Base-by-base conservation (phyloP, 2,113 vertebrate species). In the Protomyctophum bolini region DNA sequence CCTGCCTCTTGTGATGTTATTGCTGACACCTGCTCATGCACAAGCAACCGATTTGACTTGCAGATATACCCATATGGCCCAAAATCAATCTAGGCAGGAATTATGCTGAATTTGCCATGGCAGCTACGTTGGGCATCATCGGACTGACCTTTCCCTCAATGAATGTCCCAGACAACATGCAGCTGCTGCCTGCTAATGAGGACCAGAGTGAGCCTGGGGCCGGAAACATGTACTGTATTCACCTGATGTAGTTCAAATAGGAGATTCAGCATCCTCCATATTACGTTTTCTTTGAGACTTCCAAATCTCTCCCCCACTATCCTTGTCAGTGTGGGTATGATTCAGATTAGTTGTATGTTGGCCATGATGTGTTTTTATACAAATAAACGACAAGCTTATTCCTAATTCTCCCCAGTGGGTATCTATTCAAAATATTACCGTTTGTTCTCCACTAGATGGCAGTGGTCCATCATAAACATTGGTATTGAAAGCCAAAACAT, bases 371-470 rank as follows among this genome's bases (percentile, higher is more conserved):
- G 15, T 58, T 57, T 57, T 8, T 15, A 28, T 57, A 8, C 21
- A 29, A 58, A 21, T 58, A 58, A 14, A 41, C 33, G 21, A 21
- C 21, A 21, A 21, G 21, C 21, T n/a, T 47, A 1, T 54, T 60
- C 12, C 4, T 8, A 1, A 2, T 15, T 7, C 55, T 56, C 55
- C 49, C 7, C n/a, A 56, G 3, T 56, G 2, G 3, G n/a, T 10
- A 58, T 33, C 4, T 58, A 58, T 21, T 29, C 21, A 58, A 58
- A 10, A 28, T 2, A 1, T 1, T 58, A 28, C 4, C 1, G 12
- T 7, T 2, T 6, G 1, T 8, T 1, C 59, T 60, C 80, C 87
- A 83, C 83, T 76, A 82, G 87, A 72, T 81, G 88, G 73, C 63
- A 46, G 4, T 10, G 51, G 10, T 66, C 59, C 28, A 61, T 55